A percentile compares a stretch with the other conserved stretches of the same genome.
Evolutionary conservation across 2,797 vertebrate species (phyloP).

Genomic region (Hylomyscus alleni): DNA sequence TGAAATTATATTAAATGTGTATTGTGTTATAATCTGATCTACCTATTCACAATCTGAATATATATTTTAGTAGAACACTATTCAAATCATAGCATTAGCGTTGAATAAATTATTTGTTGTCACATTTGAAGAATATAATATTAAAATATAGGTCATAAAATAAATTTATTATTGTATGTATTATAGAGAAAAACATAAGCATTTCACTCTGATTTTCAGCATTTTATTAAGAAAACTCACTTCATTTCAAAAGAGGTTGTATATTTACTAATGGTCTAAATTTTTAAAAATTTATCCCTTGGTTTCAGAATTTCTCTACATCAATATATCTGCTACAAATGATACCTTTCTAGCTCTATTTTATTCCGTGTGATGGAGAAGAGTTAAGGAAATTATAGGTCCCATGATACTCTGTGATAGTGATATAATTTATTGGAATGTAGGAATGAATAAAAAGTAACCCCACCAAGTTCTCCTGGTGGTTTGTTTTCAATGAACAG

Average conservation of each 20-base stretch:
- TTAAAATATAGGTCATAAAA: neutral
- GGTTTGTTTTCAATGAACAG: constrained; percentile 74
- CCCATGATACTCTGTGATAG: neutral
- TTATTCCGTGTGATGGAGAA: neutral
- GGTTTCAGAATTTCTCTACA: neutral
- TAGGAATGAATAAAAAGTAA: neutral
- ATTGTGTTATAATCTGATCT: neutral
- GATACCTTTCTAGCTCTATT: neutral
- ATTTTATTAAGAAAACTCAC: neutral
- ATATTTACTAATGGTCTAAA: neutral
- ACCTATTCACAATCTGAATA: constrained; percentile 24
- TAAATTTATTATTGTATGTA: neutral
- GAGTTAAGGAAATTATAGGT: neutral
- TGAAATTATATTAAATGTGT: neutral
- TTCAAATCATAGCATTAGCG: neutral
- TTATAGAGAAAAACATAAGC: constrained; percentile 3
- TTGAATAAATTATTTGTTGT: neutral
- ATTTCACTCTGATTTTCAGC: neutral
- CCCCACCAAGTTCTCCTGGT: constrained; percentile 27
- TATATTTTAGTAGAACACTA: neutral
- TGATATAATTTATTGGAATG: constrained; percentile 4
- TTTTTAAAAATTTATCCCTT: neutral
- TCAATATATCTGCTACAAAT: neutral
- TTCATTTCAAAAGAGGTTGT: neutral
- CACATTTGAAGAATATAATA: neutral